Conservation (phyloP, 2,888 invertebrate species). For the Eremobia ochroleuca region DNA sequence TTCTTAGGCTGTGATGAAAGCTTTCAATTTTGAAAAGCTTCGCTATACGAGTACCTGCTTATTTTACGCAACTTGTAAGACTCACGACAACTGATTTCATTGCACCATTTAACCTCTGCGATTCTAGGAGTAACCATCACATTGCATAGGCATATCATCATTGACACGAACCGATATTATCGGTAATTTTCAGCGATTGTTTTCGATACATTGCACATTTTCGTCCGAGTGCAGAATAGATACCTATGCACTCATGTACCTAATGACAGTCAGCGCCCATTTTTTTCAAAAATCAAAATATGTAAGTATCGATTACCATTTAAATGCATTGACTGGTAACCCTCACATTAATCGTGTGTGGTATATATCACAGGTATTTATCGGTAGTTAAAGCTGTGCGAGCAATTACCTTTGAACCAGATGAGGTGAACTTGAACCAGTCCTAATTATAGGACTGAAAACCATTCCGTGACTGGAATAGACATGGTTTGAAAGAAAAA, state of each 20-base stretch:
- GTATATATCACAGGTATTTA: slow-evolving; percentile 67
- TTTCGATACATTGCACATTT: background rate
- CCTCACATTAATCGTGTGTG: slow-evolving; percentile 65
- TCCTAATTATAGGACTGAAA: slow-evolving; percentile 55
- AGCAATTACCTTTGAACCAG: slow-evolving; percentile 78
- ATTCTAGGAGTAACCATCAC: background rate
- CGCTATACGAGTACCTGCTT: background rate
- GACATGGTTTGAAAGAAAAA: background rate
- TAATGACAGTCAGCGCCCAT: no score
- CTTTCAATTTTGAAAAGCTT: no score
- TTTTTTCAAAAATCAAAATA: background rate
- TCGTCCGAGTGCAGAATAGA: background rate
- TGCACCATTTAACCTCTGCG: background rate
- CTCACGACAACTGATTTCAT: background rate
- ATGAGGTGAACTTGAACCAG: slow-evolving; percentile 76
- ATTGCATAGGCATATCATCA: slow-evolving; percentile 1
- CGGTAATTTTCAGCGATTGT: background rate
- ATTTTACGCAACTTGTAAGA: background rate
- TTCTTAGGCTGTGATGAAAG: no score
- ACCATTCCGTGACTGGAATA: background rate
- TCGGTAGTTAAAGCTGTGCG: slow-evolving; percentile 67
- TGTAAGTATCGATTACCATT: no score
- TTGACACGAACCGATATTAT: slow-evolving; percentile 4
- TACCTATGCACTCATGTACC: background rate
- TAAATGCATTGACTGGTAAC: slow-evolving; percentile 30